A percentile compares a stretch with the other conserved stretches of the same genome.
Conservation (phyloP, 2,888 invertebrate species). For the Caenorhabditis sinica region DNA sequence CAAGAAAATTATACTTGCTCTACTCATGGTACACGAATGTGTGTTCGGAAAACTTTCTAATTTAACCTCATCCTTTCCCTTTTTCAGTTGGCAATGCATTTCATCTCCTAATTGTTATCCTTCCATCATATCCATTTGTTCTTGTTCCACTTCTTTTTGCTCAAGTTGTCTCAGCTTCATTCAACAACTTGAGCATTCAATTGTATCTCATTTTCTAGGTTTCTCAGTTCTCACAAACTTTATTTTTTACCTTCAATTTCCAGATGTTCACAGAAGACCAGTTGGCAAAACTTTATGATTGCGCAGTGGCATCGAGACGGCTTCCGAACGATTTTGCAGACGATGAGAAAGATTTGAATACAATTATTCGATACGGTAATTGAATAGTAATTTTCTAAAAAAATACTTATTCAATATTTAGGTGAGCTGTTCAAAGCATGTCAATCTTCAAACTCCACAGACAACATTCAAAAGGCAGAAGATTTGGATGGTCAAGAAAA, state of each 20-base stretch:
- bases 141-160: conserved; percentile 53
- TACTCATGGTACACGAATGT: conserved; percentile 26
- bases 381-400: background rate
- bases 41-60: background rate
- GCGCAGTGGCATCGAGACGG: conserved; percentile 33
- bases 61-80: background rate
- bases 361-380: conserved; percentile 31
- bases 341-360: conserved; percentile 20
- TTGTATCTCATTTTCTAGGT: conserved; percentile 36
- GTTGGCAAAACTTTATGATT: conserved; percentile 33
- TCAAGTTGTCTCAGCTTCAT: conserved; percentile 52
- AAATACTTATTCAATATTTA: background rate
- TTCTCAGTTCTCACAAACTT: background rate
- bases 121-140: conserved; percentile 49
- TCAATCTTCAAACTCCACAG: conserved; percentile 30
- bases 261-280: conserved; percentile 36
- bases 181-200: conserved; percentile 51
- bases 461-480: conserved; percentile 26
- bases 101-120: conserved; percentile 23
- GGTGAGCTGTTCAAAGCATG: conserved; percentile 56
- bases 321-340: conserved; percentile 25
- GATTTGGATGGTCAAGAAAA: conserved; percentile 27
- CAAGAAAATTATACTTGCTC: background rate
- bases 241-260: background rate
- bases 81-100: conserved; percentile 46